Conservation (phyloP, 2,888 invertebrate species). For the Tenthredo livida region DNA sequence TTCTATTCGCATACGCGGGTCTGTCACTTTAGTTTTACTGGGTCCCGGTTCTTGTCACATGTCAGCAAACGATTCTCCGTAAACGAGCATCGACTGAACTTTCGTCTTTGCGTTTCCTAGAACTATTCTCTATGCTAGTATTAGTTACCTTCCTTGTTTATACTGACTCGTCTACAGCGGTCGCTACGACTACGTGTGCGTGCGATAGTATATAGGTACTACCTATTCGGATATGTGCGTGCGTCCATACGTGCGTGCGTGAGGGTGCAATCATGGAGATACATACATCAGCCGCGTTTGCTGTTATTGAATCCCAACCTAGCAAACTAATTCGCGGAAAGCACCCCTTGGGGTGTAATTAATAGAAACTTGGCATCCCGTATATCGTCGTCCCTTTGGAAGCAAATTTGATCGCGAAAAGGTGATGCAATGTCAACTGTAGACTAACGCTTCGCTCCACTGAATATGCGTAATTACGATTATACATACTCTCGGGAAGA, state of each 20-base stretch:
- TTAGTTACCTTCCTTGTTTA: not conserved
- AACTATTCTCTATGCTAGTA: not conserved
- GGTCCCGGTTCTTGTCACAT: conserved; percentile 29
- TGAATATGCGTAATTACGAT: not conserved
- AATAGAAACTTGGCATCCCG: conserved; percentile 34
- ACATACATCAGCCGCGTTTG: not conserved
- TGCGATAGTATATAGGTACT: not conserved
- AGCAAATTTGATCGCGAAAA: conserved; percentile 31
- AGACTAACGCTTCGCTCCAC: not conserved
- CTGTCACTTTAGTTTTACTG: conserved; percentile 21
- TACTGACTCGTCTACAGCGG: not conserved
- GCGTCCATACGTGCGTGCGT: not conserved
- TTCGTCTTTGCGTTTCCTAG: not conserved
- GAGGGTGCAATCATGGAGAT: not conserved
- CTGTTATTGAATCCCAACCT: conserved; percentile 41
- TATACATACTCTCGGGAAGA: not conserved
- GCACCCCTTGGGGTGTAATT: conserved; percentile 29
- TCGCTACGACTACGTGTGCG: not conserved
- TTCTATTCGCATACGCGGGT: conserved; percentile 25
- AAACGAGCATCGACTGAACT: conserved; percentile 22
- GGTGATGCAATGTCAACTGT: conserved; percentile 10
- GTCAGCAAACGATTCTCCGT: conserved; percentile 22
- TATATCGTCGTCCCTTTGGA: conserved; percentile 27
- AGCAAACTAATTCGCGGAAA: conserved; percentile 39
- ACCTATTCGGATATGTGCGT: not conserved